Conservation (phyloP, 2,113 vertebrate genomes). For the Phodopus roborovskii region DNA sequence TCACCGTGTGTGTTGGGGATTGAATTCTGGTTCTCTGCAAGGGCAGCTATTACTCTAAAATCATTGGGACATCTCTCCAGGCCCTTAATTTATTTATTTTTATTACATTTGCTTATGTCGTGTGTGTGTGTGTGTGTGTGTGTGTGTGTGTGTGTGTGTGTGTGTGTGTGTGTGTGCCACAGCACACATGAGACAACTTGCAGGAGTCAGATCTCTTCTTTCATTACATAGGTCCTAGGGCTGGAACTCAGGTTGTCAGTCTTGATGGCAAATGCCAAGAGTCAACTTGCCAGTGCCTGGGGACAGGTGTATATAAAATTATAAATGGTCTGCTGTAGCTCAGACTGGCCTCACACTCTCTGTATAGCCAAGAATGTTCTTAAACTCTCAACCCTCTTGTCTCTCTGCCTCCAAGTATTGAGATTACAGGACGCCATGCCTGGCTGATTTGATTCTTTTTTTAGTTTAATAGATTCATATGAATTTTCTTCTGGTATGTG, state of each 20-base stretch:
- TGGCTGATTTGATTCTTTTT: slow-evolving; percentile 39
- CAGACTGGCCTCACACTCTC: not conserved
- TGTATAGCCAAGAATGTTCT: not conserved
- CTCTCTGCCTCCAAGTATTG: not conserved
- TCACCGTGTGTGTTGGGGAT: not conserved
- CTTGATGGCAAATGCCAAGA: not conserved
- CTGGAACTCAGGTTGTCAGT: not conserved
- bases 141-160: not conserved
- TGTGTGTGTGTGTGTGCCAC: not conserved
- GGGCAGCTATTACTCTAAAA: not conserved
- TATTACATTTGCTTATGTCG: not conserved
- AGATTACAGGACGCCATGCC: not conserved
- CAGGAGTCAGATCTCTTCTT: not conserved
- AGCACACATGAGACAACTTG: not conserved
- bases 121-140: not conserved
- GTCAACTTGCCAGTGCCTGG: not conserved
- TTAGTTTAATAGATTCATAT: slow-evolving; percentile 38
- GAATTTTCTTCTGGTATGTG: not conserved
- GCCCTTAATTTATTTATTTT: not conserved
- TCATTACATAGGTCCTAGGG: no score
- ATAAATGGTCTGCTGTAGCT: not conserved
- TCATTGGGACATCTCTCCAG: not conserved
- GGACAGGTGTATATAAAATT: not conserved
- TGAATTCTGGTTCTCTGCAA: not conserved
- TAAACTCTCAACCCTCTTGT: not conserved